Base-by-base conservation (phyloP, 2,888 invertebrate genomes). In the Tachina lurida region DNA sequence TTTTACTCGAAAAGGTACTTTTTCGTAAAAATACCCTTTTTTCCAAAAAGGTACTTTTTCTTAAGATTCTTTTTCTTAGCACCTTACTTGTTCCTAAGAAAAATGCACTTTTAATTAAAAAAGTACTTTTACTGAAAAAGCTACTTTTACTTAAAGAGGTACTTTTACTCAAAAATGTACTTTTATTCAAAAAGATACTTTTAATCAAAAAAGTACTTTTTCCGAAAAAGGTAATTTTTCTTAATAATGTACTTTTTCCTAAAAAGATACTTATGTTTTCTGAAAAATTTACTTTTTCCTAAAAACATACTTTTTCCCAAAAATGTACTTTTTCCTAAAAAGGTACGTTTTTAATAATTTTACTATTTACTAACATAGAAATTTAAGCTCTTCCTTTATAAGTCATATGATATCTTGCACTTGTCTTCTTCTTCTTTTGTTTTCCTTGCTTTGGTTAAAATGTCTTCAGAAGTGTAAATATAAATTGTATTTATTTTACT, bases 401-500 rank as follows among this genome's bases (percentile, higher is more conserved):
- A 52, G 8, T n/a, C n/a, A 15, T n/a, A 8, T 4, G 12, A 54
- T 19, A 19, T 58, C 15, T 31, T 31, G 13, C 15, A 58, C 9
- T 58, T 19, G 31, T 71, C 43, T 43, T 56, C 15, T 56, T 45
- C 43, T 45, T 22, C 56, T 2, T 65, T 9, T n/a, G 13, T 73
- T 60, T 47, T 39, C 13, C 39, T n/a, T 17, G 10, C 12, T 13
- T 43, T 52, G 22, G 5, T 41, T 41, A 12, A 43, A n/a, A 45
- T 1, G 15, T 12, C 22, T 58, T 8, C 10, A 22, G 22, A 68
- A 76, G 62, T 65, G 19, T 58, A 49, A 76, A 76, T 62, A 31
- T 31, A 71, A 63, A 75, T 17, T 15, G 31, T 73, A 10, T 67
- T 60, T 81, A 19, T 75, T 68, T 75, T 67, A 52, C 39, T 83